Conservation (phyloP, 2,797 vertebrate genomes). For the Chrysocyon brachyurus region DNA sequence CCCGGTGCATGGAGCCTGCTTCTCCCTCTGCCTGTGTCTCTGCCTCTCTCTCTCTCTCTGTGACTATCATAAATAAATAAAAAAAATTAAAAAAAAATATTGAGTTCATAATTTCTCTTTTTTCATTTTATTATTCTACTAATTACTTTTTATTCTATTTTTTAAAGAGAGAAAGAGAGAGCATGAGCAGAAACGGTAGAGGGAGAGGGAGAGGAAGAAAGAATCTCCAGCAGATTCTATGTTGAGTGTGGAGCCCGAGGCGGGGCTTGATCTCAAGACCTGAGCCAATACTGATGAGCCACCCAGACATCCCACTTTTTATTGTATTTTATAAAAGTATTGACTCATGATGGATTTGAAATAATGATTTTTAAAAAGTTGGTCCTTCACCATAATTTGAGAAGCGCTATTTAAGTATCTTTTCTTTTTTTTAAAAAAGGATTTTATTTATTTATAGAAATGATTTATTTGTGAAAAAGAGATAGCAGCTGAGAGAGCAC, state of each 20-base stretch:
- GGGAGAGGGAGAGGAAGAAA: not conserved
- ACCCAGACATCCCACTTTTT: not conserved
- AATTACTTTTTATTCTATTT: constrained; percentile 11
- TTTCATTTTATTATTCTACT: not conserved
- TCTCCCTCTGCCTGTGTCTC: no score
- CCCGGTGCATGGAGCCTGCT: no score
- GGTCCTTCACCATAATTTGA: not conserved
- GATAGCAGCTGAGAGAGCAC: no score
- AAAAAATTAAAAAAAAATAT: not conserved
- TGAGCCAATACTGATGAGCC: not conserved
- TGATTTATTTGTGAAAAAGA: no score
- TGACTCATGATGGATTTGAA: not conserved
- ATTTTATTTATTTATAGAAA: no score
- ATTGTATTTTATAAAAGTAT: not conserved
- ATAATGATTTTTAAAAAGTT: not conserved
- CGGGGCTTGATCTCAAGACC: not conserved
- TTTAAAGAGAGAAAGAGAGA: not conserved
- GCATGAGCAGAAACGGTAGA: fast-evolving
- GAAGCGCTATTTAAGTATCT: not conserved
- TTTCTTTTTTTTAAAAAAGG: no score
- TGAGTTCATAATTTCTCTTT: not conserved
- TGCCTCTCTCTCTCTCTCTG: no score
- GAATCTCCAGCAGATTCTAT: not conserved
- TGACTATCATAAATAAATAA: no score
- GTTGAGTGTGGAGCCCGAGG: not conserved